Percentiles rank a stretch among this genome's conserved stretches.
These are phyloP conservation scores for Micromussa lordhowensis DNA, from an alignment of 92 coral and sea anemone genomes.

Conservation along the genomic window DNA sequence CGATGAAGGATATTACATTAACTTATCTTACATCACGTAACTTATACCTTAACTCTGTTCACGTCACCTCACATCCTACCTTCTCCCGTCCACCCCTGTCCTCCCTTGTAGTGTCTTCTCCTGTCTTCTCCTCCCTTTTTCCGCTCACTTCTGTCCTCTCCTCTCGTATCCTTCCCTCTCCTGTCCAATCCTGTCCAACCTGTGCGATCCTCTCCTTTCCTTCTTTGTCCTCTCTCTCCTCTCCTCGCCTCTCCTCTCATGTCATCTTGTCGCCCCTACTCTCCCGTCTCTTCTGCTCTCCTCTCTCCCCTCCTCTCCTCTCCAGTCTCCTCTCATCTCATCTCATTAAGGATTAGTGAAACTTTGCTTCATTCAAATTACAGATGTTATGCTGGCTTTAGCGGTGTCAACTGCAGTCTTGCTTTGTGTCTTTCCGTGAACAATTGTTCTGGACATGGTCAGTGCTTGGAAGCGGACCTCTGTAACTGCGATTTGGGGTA, in stretches of 20 bases:
- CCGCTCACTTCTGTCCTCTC: not conserved
- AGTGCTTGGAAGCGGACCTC: slow-evolving; percentile 68
- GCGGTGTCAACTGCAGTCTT: slow-evolving; percentile 66
- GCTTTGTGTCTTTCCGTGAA: slow-evolving; percentile 57
- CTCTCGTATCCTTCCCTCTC: not conserved
- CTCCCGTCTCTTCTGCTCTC: no score
- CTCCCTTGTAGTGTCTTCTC: not conserved
- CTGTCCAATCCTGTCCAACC: no score
- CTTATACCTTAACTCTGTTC: no score
- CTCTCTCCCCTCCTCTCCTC: no score
- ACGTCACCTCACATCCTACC: not conserved
- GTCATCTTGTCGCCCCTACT: no score
- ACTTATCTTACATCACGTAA: no score
- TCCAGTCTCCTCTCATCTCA: no score
- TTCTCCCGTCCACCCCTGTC: not conserved
- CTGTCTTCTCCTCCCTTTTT: not conserved
- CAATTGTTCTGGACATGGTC: slow-evolving; percentile 68
- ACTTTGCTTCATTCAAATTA: not conserved
- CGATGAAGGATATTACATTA: no score
- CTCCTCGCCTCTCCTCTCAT: no score
- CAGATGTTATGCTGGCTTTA: slow-evolving; percentile 74
- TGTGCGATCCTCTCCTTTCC: no score
- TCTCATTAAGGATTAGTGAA: no score
- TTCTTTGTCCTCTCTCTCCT: no score
- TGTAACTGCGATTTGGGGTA: slow-evolving; percentile 75